Base-by-base conservation (phyloP, 2,797 vertebrate species). In the Gymnoscopelus braueri region DNA sequence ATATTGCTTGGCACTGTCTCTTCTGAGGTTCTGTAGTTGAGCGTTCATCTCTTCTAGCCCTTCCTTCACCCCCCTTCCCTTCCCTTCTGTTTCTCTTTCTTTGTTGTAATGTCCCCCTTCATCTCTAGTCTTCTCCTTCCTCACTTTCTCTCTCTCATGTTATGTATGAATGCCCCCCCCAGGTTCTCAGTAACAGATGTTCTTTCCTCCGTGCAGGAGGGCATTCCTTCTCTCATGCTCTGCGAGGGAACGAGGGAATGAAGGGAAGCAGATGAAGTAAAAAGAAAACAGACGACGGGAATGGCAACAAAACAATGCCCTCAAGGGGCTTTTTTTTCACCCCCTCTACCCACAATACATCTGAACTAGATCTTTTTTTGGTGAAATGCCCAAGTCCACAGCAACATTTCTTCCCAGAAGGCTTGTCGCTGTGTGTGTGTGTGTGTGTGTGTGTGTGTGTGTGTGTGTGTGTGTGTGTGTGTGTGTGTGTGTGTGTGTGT, bases 111-210 rank as follows among this genome's bases (percentile, higher is more conserved):
- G 39, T 35, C 58, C 63, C 67, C 52, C 69, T 48, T 52, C 63
- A 62, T 57, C 61, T 62, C 50, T 67, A 44, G 39, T 56, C 53
- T 65, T 71, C 53, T 58, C 69, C 60, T 58, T 26, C 72, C 67
- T 77, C 55, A 29, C 59, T 24, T 4, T 14, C 13, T 56, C 60
- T 51, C 12, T 54, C 53, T 50, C 39, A 29, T 11, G 26, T 24
- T 9, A 24, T 32, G 47, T 35, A 54, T 56, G 39, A 44, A 44
- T 10, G 39, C 39, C 39, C 81, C 82, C 82, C 80, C 79, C 75
- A 71, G 77, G 61, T 79, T 84, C 85, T 89, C 76, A 71, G 76
- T 69, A 89, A 77, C 89, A 92, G 87, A 89, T 88, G 90, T 92
- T 91, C 82, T 82, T 74, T 62, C 74, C 75, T 62, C 88, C 85